Percentiles rank a stretch among this genome's conserved stretches.
phyloP scores from a whole-genome alignment of 2,113 vertebrate species.

The Camelus dromedarius region DNA sequence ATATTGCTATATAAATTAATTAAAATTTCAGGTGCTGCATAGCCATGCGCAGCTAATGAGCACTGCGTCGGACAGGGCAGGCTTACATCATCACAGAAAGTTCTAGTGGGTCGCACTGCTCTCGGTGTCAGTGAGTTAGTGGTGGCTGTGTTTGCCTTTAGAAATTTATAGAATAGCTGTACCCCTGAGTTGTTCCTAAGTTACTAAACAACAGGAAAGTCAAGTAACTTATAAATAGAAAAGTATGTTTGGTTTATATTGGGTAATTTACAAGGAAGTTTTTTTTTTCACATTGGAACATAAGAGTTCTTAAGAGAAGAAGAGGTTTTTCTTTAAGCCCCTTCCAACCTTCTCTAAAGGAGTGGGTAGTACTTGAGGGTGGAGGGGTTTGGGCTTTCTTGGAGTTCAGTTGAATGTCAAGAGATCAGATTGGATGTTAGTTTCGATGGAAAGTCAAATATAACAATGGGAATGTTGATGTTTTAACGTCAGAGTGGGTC shows the following conservation, averaged over 20 bases:
- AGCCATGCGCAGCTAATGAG: rapidly evolving
- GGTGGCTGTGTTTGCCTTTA: not conserved
- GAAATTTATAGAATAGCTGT: not conserved
- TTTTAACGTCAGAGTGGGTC: constrained; percentile 32
- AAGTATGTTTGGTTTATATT: constrained; percentile 21
- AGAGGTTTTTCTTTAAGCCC: not conserved
- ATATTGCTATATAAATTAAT: not conserved
- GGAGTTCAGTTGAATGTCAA: not conserved
- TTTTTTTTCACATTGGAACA: not conserved
- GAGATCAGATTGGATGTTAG: not conserved
- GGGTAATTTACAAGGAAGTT: not conserved
- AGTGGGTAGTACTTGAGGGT: not conserved
- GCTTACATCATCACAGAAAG: rapidly evolving
- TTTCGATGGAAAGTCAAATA: constrained; percentile 69
- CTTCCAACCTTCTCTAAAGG: not conserved
- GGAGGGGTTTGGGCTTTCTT: not conserved
- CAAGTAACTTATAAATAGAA: not conserved
- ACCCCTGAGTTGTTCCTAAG: not conserved
- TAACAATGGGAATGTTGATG: constrained; percentile 40
- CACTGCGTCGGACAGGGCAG: rapidly evolving
- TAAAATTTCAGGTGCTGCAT: not conserved
- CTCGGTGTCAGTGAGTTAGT: not conserved
- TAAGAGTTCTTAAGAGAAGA: not conserved
- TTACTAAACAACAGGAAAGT: not conserved
- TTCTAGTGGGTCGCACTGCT: rapidly evolving